These are phyloP conservation scores for Actenoides lindsayi DNA, from an alignment of 2,113 vertebrate species.

Conservation along the genomic window DNA sequence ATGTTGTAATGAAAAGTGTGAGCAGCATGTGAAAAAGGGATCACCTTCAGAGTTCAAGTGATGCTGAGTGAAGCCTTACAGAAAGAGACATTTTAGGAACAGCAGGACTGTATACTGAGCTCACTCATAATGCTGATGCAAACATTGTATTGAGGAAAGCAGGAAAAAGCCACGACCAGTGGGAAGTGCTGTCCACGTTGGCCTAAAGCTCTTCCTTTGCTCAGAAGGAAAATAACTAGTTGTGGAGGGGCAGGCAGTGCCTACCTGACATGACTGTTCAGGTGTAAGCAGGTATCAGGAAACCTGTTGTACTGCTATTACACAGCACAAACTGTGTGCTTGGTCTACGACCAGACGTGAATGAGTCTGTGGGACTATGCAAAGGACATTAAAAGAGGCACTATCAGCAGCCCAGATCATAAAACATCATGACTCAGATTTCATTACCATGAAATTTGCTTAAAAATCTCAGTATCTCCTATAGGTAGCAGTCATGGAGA, in stretches of 20 bases:
- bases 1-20: background rate
- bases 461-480: background rate
- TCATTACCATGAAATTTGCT: constrained; percentile 36
- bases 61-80: background rate
- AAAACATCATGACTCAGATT: constrained; percentile 19
- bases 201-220: background rate
- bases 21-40: background rate
- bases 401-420: background rate
- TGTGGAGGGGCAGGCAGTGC: background rate
- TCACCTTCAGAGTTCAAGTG: background rate
- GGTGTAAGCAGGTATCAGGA: background rate
- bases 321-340: background rate
- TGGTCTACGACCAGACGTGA: background rate
- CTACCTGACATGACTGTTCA: background rate
- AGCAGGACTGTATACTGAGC: background rate
- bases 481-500: background rate
- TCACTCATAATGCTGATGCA: background rate
- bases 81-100: background rate
- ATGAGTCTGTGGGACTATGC: background rate
- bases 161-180: background rate
- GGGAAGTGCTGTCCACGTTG: background rate
- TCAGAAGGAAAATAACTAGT: background rate
- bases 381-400: background rate
- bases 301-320: constrained; percentile 9
- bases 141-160: background rate